Conservation (phyloP, 2,888 invertebrate genomes). For the Diogma glabrata region DNA sequence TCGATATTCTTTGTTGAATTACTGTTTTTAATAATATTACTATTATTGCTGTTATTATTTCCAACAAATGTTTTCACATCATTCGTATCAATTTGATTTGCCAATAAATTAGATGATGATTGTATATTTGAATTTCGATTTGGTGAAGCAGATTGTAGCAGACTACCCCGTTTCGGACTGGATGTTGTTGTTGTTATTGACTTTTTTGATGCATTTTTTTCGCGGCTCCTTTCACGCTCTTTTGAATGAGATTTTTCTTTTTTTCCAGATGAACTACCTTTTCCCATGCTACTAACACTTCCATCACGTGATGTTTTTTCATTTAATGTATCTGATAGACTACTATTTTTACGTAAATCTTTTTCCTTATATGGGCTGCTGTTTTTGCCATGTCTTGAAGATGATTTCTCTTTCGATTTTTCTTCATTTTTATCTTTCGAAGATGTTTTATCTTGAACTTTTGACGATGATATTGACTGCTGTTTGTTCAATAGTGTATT, state of each 20-base stretch:
- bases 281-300: slow-evolving; percentile 39
- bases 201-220: slow-evolving; percentile 2
- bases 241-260: slow-evolving; percentile 43
- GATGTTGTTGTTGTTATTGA: too few species aligned
- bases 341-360: slow-evolving; percentile 27
- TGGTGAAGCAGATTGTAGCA: slow-evolving; percentile 1
- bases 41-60: slow-evolving; percentile 21
- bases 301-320: slow-evolving; percentile 36
- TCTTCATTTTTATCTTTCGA: slow-evolving; percentile 26
- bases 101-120: slow-evolving; percentile 14
- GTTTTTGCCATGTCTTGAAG: slow-evolving; percentile 35
- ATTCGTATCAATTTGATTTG: background rate
- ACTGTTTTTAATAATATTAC: slow-evolving; percentile 12
- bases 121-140: slow-evolving; percentile 14
- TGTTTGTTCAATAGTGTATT: slow-evolving; percentile 25
- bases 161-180: slow-evolving; percentile 3
- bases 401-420: slow-evolving; percentile 6
- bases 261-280: slow-evolving; percentile 24
- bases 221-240: slow-evolving; percentile 40
- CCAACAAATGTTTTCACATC: slow-evolving; percentile 16
- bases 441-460: slow-evolving; percentile 14
- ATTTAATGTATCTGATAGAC: slow-evolving; percentile 36
- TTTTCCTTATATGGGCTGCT: slow-evolving; percentile 44
- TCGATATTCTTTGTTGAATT: background rate
- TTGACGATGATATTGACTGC: slow-evolving; percentile 14